Evolutionary conservation across 2,797 vertebrate genomes (phyloP).

Genomic region (Poeciliopsis paucimaculata): DNA sequence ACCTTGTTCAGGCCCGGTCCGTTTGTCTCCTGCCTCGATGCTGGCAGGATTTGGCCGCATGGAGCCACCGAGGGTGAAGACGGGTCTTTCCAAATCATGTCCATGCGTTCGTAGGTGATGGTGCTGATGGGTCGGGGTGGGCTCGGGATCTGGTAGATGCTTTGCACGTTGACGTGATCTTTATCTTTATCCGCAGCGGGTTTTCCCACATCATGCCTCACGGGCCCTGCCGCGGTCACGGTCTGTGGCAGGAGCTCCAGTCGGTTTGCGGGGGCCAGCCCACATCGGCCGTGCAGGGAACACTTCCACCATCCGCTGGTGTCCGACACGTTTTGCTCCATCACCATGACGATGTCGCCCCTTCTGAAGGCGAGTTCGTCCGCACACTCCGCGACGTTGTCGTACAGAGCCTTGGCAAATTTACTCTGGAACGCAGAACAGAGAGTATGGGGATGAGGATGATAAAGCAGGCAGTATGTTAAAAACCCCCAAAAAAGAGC

Average conservation of each 20-base stretch:
- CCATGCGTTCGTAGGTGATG: constrained; percentile 85
- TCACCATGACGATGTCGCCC: constrained; percentile 89
- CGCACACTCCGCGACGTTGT: constrained; percentile 90
- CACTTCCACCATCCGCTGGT: constrained; percentile 95
- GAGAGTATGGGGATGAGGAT: background rate
- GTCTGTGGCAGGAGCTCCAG: constrained; percentile 80
- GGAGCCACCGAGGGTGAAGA: constrained; percentile 39
- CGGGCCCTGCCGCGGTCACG: constrained; percentile 3
- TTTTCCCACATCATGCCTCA: constrained; percentile 8
- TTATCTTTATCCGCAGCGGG: background rate
- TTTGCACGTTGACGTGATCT: constrained; percentile 18
- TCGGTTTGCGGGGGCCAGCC: constrained; percentile 94
- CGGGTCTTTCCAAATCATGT: constrained; percentile 79
- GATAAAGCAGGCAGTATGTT: background rate
- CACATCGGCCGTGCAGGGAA: constrained; percentile 85
- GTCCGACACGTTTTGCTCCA: constrained; percentile 82
- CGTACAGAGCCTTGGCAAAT: constrained; percentile 91
- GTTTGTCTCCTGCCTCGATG: constrained; percentile 68
- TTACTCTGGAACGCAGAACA: constrained; percentile 77
- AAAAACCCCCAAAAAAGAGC: background rate
- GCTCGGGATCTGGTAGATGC: constrained; percentile 85
- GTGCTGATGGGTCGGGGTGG: constrained; percentile 42
- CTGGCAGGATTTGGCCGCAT: constrained; percentile 54
- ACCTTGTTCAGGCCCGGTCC: constrained; percentile 75
- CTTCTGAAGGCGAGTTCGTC: constrained; percentile 92